Evolutionary conservation across 2,888 invertebrate species (phyloP), one percentile per base, ranked within the genome.

Genomic region (Eupithecia centaureata): DNA sequence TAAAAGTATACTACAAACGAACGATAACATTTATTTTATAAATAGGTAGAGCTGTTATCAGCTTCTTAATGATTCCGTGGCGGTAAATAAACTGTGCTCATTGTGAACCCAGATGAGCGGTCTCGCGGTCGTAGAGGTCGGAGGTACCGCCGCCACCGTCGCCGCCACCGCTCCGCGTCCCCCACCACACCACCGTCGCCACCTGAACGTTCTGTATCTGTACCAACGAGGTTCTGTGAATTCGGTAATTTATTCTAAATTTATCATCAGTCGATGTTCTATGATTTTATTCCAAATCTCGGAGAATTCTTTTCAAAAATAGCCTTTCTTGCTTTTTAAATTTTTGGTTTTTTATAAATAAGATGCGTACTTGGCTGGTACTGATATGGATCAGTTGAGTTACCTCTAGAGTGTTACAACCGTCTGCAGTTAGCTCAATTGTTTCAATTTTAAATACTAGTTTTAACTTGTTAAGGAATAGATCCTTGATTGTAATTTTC

Each of bases 81-180:
- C 7, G 42, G 8, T 42, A 25, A 51, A 51, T 51, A 25, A 51
- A 51, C 5, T 51, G 22, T 51, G 25, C 51, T 13, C 30, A 56
- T 71, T 69, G 47, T 66, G 59, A 68, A 73, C 65, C 54, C 70
- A 75, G 75, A 73, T 68, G 57, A 66, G 33, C 68, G 72, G 64
- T 65, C 72, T 38, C 73, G 68, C 58, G 72, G 71, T 65, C 63
- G 72, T 70, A 65, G 33, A n/a, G 69, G 65, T 42, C 65, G 73
- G 52, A 68, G 72, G 56, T 57, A 65, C 60, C 72, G 70, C 25
- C 71, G 67, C n/a, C 69, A 51, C 15, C 72, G 62, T 12, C 67
- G 64, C 18, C 72, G 38, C 52, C 52, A 63, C 54, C 65, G 54
- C 25, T 71, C 71, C 8, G 60, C 68, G 60, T 30, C 68, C 3